Evolutionary conservation across 2,113 vertebrate genomes (phyloP).

Genomic region (Tiliqua scincoides): DNA sequence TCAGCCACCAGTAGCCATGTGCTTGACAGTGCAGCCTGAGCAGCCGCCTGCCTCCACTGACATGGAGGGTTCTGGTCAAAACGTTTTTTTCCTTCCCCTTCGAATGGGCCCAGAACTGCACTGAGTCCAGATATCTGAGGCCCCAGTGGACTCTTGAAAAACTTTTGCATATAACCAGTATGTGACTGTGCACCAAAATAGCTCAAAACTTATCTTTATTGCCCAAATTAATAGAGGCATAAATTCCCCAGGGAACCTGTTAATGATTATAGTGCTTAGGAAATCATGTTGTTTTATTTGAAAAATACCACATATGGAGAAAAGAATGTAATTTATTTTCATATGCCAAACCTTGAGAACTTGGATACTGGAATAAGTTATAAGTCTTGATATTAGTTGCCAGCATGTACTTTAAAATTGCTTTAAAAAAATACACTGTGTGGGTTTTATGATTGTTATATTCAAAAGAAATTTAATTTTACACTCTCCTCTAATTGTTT

Average conservation of each 20-base stretch:
- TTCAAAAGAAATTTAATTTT: not conserved
- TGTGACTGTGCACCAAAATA: not conserved
- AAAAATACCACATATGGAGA: not conserved
- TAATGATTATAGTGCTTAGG: not conserved
- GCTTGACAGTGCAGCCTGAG: too few species aligned
- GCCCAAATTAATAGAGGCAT: not conserved
- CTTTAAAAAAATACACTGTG: not conserved
- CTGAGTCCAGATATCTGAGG: not conserved
- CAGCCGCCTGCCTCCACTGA: too few species aligned
- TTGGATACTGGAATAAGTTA: not conserved
- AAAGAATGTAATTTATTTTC: not conserved
- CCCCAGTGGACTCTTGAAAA: not conserved
- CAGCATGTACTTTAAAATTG: not conserved
- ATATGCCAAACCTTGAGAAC: not conserved
- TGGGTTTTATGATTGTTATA: not conserved
- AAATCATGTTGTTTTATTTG: not conserved
- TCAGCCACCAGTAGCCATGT: too few species aligned
- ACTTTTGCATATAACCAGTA: not conserved
- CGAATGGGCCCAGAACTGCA: too few species aligned
- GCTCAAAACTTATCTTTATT: not conserved
- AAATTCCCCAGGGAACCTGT: not conserved
- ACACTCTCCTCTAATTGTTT: not conserved
- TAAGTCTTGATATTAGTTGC: not conserved
- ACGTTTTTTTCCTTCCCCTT: too few species aligned
- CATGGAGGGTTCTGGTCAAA: too few species aligned